These are phyloP conservation scores for Meiosimyza decipiens DNA, from an alignment of 2,888 invertebrate genomes.

Conservation along the genomic window DNA sequence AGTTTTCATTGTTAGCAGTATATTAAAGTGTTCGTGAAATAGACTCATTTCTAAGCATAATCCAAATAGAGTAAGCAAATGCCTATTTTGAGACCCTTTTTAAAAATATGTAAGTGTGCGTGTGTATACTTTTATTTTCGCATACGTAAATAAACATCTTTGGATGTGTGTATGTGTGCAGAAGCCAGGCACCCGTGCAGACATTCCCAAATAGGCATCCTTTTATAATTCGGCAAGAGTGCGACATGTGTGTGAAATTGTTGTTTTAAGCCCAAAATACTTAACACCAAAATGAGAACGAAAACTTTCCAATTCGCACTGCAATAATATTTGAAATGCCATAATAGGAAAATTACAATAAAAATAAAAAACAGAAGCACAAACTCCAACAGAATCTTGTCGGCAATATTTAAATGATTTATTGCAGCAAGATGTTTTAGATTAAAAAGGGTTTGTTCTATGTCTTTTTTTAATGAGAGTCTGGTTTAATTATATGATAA, in stretches of 20 bases:
- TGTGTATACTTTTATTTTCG: no score
- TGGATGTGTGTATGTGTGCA: no score
- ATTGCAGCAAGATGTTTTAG: no score
- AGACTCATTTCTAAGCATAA: not conserved
- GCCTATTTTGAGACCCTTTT: conserved; percentile 16
- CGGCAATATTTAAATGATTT: no score
- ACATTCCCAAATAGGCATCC: not conserved
- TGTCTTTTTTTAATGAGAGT: no score
- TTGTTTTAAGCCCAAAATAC: conserved; percentile 10
- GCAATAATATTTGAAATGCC: conserved; percentile 5
- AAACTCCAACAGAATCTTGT: not conserved
- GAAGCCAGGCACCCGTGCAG: no score
- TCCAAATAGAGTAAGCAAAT: conserved; percentile 13
- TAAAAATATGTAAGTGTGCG: not conserved
- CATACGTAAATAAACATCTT: no score
- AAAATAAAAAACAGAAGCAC: not conserved
- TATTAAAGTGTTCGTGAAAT: conserved; percentile 5
- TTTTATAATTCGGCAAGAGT: conserved; percentile 3
- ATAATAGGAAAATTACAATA: conserved; percentile 6
- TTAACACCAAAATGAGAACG: conserved; percentile 7
- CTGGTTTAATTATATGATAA: no score
- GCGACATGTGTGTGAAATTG: conserved; percentile 24
- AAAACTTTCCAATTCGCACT: conserved; percentile 9
- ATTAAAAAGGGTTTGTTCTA: no score
- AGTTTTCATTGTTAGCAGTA: conserved; percentile 10